These are phyloP conservation scores for Deilephila elpenor DNA, from an alignment of 2,888 invertebrate genomes.

Conservation along the genomic window DNA sequence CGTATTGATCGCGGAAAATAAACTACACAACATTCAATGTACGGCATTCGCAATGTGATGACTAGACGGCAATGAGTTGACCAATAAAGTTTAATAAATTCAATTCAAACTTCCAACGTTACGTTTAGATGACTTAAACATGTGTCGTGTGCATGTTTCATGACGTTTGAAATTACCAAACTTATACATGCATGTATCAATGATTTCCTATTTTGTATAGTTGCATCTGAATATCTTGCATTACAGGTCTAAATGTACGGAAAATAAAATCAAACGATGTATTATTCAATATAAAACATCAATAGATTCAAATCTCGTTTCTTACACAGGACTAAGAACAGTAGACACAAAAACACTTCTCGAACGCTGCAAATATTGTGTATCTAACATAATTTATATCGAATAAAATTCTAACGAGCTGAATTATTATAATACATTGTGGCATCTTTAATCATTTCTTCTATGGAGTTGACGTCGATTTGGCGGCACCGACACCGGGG, in stretches of 20 bases:
- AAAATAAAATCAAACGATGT: neutral
- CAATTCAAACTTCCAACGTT: slow-evolving; percentile 13
- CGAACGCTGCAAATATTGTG: slow-evolving; percentile 1
- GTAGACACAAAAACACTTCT: slow-evolving; percentile 4
- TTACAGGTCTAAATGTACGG: neutral
- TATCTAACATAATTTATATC: slow-evolving; percentile 35
- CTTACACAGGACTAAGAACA: neutral
- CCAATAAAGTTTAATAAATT: slow-evolving; percentile 22
- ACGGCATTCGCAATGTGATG: slow-evolving; percentile 39
- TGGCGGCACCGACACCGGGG: slow-evolving; percentile 67
- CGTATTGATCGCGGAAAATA: slow-evolving; percentile 52
- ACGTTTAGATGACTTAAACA: slow-evolving; percentile 3
- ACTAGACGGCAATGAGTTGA: slow-evolving; percentile 23
- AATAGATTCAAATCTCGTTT: neutral
- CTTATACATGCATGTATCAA: neutral
- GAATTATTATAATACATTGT: slow-evolving; percentile 65
- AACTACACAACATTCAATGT: slow-evolving; percentile 44
- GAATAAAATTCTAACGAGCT: slow-evolving; percentile 33
- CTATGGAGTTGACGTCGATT: slow-evolving; percentile 64
- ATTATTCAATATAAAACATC: slow-evolving; percentile 3
- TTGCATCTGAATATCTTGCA: no score
- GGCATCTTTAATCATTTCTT: slow-evolving; percentile 68
- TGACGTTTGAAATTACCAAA: neutral
- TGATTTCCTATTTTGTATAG: neutral
- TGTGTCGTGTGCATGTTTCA: neutral